Evolutionary conservation across 2,888 invertebrate species (phyloP), one percentile per base, ranked within the genome.

Genomic region (Aporophyla lueneburgensis): DNA sequence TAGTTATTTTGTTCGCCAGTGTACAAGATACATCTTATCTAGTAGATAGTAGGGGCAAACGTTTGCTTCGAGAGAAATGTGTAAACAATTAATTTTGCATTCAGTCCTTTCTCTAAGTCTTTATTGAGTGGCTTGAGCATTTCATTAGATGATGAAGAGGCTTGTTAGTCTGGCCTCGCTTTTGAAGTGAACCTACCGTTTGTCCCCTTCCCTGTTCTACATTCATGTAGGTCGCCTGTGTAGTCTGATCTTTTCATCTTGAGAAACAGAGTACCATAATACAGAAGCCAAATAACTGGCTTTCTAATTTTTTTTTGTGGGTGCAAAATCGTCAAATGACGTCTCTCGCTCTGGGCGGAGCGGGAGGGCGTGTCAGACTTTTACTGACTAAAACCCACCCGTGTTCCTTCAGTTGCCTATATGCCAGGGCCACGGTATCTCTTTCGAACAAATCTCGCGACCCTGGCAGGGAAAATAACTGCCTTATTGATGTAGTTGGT

Each of bases 51-150:
- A 73, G 24, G 16, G 46, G 78, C 71, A 88, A 88, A 89, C 70
- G 82, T 89, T 87, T 86, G 68, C 74, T 79, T 85, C 78, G 78
- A 79, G 87, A 86, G 88, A 89, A 89, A 90, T 88, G 87, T 85
- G 88, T 84, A 84, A 90, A 89, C 85, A 89, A 89, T 89, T 87
- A 84, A 78, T 87, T 84, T 84, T 63, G 79, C 86, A 86, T 83
- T 86, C 74, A 80, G 74, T 83, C 80, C 81, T 86, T 81, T 84
- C 86, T 82, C 86, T 67, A 49, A 71, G 83, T 66, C 81, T 80
- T 76, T 80, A 84, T 84, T 80, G 61, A 72, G 81, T 81, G 63
- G 67, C 73, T 84, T 74, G 49, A 65, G 75, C 27, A 62, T 76
- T 70, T 74, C 83, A 71, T 78, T 78, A 59, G 82, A 68, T 46